Evolutionary conservation across 2,113 vertebrate species (phyloP).

Genomic region (Pipra filicauda): DNA sequence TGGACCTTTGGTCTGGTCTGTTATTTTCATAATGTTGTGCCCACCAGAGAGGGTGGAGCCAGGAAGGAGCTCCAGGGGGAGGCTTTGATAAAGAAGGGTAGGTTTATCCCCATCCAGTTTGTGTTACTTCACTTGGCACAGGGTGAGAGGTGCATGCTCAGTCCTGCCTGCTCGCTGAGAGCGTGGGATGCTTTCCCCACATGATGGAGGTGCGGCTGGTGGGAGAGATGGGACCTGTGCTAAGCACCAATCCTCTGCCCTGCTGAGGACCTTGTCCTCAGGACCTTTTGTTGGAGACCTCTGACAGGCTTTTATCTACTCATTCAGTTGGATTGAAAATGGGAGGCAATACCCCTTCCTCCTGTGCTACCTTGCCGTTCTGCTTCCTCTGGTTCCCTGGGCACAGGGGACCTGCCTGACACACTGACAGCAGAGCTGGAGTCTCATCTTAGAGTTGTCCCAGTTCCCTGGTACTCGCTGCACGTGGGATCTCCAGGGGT

Average conservation of each 20-base stretch:
- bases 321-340: neutral
- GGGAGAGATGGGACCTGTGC: neutral
- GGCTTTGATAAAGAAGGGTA: neutral
- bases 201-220: neutral
- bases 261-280: neutral
- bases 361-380: neutral
- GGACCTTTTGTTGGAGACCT: neutral
- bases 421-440: neutral
- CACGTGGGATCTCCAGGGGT: neutral
- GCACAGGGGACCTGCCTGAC: neutral
- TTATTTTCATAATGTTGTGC: neutral
- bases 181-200: rapidly evolving
- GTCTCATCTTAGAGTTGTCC: neutral
- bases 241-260: neutral
- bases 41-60: neutral
- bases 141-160: neutral
- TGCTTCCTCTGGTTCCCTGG: neutral
- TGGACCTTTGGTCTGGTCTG: neutral
- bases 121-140: neutral
- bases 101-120: neutral
- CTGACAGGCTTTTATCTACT: neutral
- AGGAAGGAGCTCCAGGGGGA: neutral
- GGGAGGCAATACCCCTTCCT: neutral
- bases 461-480: neutral
- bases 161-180: rapidly evolving